Percentiles rank a stretch among this genome's conserved stretches.
These are phyloP conservation scores for Anarrhichthys ocellatus DNA, from an alignment of 2,113 vertebrate genomes.

Conservation along the genomic window DNA sequence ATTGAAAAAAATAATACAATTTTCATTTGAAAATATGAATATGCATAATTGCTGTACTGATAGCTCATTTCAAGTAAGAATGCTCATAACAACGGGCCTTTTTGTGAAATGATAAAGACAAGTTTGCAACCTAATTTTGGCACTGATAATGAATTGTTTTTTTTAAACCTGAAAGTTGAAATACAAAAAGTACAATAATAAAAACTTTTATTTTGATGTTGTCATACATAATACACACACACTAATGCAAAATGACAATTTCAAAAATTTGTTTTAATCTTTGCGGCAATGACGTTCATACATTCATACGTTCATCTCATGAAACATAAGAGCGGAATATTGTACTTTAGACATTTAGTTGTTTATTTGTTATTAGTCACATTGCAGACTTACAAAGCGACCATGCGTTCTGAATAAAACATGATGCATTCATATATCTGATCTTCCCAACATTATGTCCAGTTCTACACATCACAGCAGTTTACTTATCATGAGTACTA, in stretches of 20 bases:
- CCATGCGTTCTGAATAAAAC: background rate
- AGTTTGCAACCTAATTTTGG: background rate
- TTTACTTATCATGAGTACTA: no score
- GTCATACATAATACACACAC: background rate
- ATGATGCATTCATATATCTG: background rate
- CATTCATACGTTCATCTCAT: no score
- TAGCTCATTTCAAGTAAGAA: background rate
- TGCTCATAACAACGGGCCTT: background rate
- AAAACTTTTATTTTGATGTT: background rate
- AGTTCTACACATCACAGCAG: no score
- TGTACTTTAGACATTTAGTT: background rate
- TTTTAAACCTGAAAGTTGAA: background rate
- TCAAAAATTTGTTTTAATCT: no score
- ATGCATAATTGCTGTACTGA: background rate
- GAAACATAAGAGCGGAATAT: background rate
- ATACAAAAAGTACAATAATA: background rate
- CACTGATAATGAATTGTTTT: background rate
- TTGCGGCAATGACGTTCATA: no score
- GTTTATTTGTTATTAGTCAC: background rate
- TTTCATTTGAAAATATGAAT: background rate
- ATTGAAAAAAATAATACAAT: background rate
- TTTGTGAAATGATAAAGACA: background rate
- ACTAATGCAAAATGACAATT: no score
- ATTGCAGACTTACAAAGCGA: background rate
- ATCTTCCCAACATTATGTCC: background rate